Evolutionary conservation across 2,888 invertebrate species (phyloP), one percentile per base, ranked within the genome.

Genomic region (Orgyia antiqua): DNA sequence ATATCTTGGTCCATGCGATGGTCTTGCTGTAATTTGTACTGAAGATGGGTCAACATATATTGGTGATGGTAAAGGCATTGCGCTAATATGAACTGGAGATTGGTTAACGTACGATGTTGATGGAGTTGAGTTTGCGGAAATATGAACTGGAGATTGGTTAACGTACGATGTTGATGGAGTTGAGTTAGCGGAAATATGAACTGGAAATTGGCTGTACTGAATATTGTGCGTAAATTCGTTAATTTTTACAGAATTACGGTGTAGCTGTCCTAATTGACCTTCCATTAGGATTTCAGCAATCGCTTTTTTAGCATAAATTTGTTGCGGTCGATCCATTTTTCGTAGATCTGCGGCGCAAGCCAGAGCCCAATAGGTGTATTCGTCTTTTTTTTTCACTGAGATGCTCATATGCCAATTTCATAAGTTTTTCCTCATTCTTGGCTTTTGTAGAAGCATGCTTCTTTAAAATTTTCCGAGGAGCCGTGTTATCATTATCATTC

Each of bases 211-310:
- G n/a, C 19, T 19, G 19, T 19, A 19, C n/a, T 19, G 19, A 19
- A 19, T 19, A 19, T 19, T 19, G 19, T 19, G 19, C 19, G 19
- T 19, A 19, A 19, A 19, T n/a, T n/a, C n/a, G n/a, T 21, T 21
- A 5, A 10, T 21, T 21, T 10, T 8, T 15, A 15, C 6, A 3
- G 17, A 15, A 15, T 15, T 15, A 6, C 17, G 17, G 17, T 15
- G 17, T 15, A 15, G 6, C 3, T 5, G 17, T 15, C 17, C 17
- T 10, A 43, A 39, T 24, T 42, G 42, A 10, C 42, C 41, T 35
- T 46, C 45, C 39, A 46, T 39, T 18, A 46, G 20, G 11, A 46
- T 41, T 13, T 40, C 45, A 33, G 42, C 40, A 29, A 46, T 42
- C 9, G 40, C 42, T 36, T 42, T 42, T 46, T 43, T 15, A 18